Base-by-base conservation (phyloP, 2,797 vertebrate genomes). In the Discoglossus pictus region DNA sequence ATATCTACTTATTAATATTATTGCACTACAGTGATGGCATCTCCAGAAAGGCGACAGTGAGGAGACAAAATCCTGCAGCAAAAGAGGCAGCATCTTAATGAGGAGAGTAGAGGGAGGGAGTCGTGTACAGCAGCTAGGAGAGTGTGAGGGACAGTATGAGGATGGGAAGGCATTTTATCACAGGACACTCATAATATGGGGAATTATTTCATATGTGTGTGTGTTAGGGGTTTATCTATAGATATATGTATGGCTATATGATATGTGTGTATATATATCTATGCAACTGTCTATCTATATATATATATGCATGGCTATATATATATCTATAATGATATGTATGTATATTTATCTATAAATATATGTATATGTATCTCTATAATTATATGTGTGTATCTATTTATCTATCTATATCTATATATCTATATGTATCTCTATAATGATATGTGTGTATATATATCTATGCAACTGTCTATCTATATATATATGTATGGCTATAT, bases 41-140 rank as follows among this genome's bases (percentile, higher is more conserved):
- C 69, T 73, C 50, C 68, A 58, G 58, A 75, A 69, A 68, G 58
- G 55, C 59, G 67, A 69, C 75, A 8, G 73, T n/a, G n/a, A n/a
- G n/a, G n/a, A n/a, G n/a, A 66, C 71, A 69, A 58, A 59, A 65
- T 40, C 56, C 61, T 71, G 50, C 68, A 50, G 67, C 74, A 62
- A 31, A 40, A 34, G 8, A 68, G 56, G 38, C 48, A 54, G 58
- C 66, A 62, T 68, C 48, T 40, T 62, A 48, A 55, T 61, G 56
- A 53, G 38, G 55, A 16, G 48, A 68, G 55, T 17, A 16, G 44
- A 67, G 58, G 56, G 42, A 51, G 52, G 52, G 68, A 10, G 52
- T 23, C 34, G 50, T 23, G 3, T 43, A 13, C 24, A 51, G 34
- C n/a, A 65, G 23, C 16, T 9, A 38, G 39, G 31, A 17, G 42